Evolutionary conservation across 1,140 invertebrate genomes (phyloP).

Genomic region (Tribolium castaneum): DNA sequence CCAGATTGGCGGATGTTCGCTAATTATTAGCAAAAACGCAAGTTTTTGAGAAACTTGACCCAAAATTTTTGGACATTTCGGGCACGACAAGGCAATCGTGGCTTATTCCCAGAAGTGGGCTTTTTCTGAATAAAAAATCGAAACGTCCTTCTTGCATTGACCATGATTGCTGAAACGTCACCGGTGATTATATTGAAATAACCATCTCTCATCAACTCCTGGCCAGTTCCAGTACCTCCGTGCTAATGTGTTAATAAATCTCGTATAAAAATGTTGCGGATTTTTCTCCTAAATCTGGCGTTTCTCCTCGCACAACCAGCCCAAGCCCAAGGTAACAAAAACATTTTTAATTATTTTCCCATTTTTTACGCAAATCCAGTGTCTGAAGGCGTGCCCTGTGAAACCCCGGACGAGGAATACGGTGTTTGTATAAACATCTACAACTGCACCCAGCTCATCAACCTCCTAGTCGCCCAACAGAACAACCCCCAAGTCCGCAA

Average conservation of each 20-base stretch:
- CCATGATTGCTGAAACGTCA: slow-evolving; percentile 19
- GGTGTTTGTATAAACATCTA: slow-evolving; percentile 66
- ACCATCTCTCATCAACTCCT: slow-evolving; percentile 2
- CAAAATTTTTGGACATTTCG: too few relatives aligned
- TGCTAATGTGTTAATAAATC: background rate
- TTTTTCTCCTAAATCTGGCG: background rate
- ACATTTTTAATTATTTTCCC: background rate
- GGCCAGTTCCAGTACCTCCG: slow-evolving; percentile 4
- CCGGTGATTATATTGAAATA: slow-evolving; percentile 26
- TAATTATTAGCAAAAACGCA: too few relatives aligned
- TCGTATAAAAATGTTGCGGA: background rate
- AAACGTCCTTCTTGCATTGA: slow-evolving; percentile 3
- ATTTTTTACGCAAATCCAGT: slow-evolving; percentile 5
- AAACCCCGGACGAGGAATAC: slow-evolving; percentile 59
- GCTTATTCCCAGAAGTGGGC: background rate
- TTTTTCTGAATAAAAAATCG: background rate
- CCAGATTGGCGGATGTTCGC: too few relatives aligned
- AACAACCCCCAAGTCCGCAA: slow-evolving; percentile 50
- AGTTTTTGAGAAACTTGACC: too few relatives aligned
- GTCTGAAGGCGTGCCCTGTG: slow-evolving; percentile 47
- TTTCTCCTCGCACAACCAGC: background rate
- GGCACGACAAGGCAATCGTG: too few relatives aligned
- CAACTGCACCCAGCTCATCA: slow-evolving; percentile 64
- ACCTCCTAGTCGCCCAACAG: slow-evolving; percentile 59
- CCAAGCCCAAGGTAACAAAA: background rate